These are phyloP conservation scores for Prochilodus magdalenae DNA, from an alignment of 2,113 vertebrate genomes.

Conservation along the genomic window DNA sequence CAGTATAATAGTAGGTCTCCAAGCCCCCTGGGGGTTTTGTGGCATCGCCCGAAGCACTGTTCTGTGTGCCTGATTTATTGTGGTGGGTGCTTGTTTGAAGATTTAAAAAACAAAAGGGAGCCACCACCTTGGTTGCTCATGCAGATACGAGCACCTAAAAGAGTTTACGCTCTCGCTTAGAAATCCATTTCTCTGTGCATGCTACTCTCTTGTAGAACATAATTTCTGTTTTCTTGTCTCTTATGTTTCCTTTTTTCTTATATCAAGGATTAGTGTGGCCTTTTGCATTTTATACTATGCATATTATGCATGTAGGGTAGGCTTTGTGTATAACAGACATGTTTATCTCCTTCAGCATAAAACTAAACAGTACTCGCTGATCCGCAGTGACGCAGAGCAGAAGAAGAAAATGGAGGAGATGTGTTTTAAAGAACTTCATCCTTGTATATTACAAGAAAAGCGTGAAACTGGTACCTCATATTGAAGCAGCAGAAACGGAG, in stretches of 20 bases:
- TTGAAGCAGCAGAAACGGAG: conserved; percentile 50
- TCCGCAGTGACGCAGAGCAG: conserved; percentile 14
- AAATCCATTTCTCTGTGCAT: conserved; percentile 6
- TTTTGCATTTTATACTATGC: not conserved
- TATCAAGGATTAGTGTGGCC: conserved; percentile 18
- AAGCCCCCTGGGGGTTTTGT: conserved; percentile 29
- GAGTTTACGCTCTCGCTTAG: conserved; percentile 19
- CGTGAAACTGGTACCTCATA: conserved; percentile 54
- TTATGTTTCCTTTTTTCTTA: not conserved
- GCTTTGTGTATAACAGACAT: conserved; percentile 11
- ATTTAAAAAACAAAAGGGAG: conserved; percentile 44
- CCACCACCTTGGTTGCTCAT: conserved; percentile 33
- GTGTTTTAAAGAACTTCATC: conserved; percentile 29
- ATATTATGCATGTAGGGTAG: conserved; percentile 7
- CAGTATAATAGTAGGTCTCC: conserved; percentile 51
- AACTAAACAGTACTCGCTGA: conserved; percentile 9
- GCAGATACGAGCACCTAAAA: not conserved
- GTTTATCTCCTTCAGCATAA: conserved; percentile 14
- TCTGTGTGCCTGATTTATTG: conserved; percentile 43
- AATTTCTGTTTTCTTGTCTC: not conserved
- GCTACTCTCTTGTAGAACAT: too few relatives aligned
- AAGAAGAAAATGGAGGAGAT: conserved; percentile 4
- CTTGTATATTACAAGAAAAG: conserved; percentile 60
- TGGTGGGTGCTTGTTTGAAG: conserved; percentile 47
- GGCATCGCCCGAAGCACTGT: conserved; percentile 52